Evolutionary conservation across 2,113 vertebrate species (phyloP), one percentile per base, ranked within the genome.

Genomic region (Baryphthengus martii): DNA sequence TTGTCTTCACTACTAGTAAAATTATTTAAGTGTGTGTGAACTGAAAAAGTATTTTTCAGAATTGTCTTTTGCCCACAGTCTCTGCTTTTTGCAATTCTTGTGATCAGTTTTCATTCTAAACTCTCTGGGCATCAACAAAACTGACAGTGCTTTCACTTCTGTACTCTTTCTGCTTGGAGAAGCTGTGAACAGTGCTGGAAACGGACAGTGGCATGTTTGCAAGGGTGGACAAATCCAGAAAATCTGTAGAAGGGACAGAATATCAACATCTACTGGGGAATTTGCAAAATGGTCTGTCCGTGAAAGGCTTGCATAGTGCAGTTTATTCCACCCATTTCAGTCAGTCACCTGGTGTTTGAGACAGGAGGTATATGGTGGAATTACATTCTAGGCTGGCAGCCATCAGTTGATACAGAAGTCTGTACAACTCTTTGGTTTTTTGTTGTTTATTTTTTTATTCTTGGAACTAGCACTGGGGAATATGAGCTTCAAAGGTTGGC

Each of bases 51-150:
- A 6, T 56, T 83, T 76, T 80, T 63, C 18, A 17, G 71, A 61
- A 52, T 71, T 0, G 0, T 45, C 28, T 86, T 86, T 17, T 61
- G 29, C 26, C 4, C 3, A 1, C 20, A 47, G 16, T 55, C 20
- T 82, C 24, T 91, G 40, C 11, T 19, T 49, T 67, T 88, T 76
- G 26, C 56, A 72, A 24, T 75, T 83, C 26, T 35, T 2, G 0
- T 52, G 16, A 42, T 68, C 12, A 39, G 24, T 35, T 88, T 89
- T 92, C 8, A 16, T 56, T 68, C 14, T 79, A 19, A 79, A 47
- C 29, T 84, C 31, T 24, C 13, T 44, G 72, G 45, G 16, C 59
- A 39, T 76, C 37, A 31, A 37, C 4, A 66, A 31, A 95, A 52
- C 63, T n/a, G 49, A 17, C 44, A 61, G 7, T 44, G 18, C 72